Percentiles rank a stretch among this genome's conserved stretches.
Conservation (phyloP, 2,888 invertebrate genomes). For the Gnatocerus cornutus region DNA sequence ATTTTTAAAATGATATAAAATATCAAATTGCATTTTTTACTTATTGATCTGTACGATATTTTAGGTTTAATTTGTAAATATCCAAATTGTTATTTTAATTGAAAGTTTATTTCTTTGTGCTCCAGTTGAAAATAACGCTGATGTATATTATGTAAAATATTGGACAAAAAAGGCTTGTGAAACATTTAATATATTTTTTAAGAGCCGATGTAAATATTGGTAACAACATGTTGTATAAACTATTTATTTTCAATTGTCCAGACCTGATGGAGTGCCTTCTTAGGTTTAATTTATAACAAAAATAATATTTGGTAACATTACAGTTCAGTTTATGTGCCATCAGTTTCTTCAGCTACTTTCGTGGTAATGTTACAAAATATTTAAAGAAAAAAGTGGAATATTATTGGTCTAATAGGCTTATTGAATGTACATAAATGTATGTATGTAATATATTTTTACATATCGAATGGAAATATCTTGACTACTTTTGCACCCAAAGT, state of each 20-base stretch:
- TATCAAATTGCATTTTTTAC: slow-evolving; percentile 48
- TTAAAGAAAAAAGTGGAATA: slow-evolving; percentile 36
- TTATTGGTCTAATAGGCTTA: slow-evolving; percentile 57
- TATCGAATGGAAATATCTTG: slow-evolving; percentile 60
- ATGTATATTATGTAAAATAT: slow-evolving; percentile 49
- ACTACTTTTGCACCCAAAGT: slow-evolving; percentile 62
- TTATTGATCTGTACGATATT: slow-evolving; percentile 45
- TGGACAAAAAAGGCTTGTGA: slow-evolving; percentile 65
- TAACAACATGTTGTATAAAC: slow-evolving; percentile 48
- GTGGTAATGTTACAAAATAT: slow-evolving; percentile 52
- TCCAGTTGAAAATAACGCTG: slow-evolving; percentile 34
- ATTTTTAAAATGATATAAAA: slow-evolving; percentile 29
- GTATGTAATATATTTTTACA: slow-evolving; percentile 66
- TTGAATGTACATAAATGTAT: slow-evolving; percentile 61
- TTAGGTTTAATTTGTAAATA: slow-evolving; percentile 38
- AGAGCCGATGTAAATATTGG: slow-evolving; percentile 62
- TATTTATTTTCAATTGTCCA: slow-evolving; percentile 57
- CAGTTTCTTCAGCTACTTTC: slow-evolving; percentile 34
- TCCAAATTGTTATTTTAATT: slow-evolving; percentile 45
- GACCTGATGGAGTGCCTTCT: slow-evolving; percentile 67
- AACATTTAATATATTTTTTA: slow-evolving; percentile 59
- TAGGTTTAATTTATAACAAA: slow-evolving; percentile 57
- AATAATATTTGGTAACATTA: slow-evolving; percentile 48
- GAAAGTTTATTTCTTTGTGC: slow-evolving; percentile 44
- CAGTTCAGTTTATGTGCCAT: slow-evolving; percentile 51